Evolutionary conservation across 1,140 invertebrate species (phyloP).

Genomic region (Aphaenogaster floridana): DNA sequence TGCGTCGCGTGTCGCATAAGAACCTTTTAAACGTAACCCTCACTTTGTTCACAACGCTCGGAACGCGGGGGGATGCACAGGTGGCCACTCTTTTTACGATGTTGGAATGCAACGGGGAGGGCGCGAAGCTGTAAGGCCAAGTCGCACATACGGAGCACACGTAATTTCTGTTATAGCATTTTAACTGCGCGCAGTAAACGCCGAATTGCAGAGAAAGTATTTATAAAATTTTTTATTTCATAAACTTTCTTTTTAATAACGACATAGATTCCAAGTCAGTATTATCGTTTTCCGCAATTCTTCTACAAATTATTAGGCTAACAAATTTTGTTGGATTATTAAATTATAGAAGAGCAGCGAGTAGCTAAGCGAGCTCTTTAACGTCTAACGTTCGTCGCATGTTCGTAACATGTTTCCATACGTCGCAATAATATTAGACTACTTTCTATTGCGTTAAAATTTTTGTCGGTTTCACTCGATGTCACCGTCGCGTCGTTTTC

Average conservation of each 20-base stretch:
- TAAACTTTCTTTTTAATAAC: background rate
- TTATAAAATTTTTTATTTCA: background rate
- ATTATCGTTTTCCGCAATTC: background rate
- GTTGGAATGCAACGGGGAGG: background rate
- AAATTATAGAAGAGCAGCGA: background rate
- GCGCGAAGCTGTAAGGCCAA: conserved; percentile 9
- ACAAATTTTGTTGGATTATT: background rate
- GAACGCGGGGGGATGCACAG: conserved; percentile 38
- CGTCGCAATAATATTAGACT: background rate
- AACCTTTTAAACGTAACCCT: conserved; percentile 17
- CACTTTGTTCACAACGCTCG: conserved; percentile 22
- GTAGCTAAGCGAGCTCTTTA: background rate
- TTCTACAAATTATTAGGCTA: background rate
- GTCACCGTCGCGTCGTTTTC: background rate
- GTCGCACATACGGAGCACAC: background rate
- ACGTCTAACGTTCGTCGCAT: background rate
- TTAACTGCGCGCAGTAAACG: background rate
- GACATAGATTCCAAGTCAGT: background rate
- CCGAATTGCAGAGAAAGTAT: background rate
- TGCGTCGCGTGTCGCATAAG: conserved; percentile 36
- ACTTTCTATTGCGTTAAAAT: background rate
- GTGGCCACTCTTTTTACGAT: conserved; percentile 37
- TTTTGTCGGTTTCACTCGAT: background rate
- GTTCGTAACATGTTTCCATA: background rate
- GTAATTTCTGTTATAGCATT: conserved; percentile 15